phyloP scores from a whole-genome alignment of 2,797 vertebrate genomes.

The Chrosomus eos region DNA sequence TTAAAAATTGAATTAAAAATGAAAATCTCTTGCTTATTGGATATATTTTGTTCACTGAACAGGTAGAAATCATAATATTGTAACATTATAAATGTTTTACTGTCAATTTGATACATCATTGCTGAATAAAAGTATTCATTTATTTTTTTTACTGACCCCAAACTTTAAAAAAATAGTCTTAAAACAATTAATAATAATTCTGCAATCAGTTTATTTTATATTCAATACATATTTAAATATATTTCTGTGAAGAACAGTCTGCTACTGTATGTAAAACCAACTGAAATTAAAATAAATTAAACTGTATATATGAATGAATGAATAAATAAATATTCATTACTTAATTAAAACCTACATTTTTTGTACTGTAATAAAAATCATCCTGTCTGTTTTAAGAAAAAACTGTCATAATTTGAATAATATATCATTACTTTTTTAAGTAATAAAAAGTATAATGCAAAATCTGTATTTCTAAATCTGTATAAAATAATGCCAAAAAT shows the following conservation, averaged over 20 bases:
- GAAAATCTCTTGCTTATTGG: neutral
- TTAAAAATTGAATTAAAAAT: neutral
- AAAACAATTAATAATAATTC: neutral
- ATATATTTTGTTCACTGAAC: no score
- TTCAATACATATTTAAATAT: no score
- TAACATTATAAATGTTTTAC: neutral
- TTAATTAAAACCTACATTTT: no score
- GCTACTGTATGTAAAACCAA: no score
- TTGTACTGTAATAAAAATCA: neutral
- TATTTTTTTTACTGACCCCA: neutral
- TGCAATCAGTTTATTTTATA: neutral
- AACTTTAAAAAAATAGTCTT: neutral
- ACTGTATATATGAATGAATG: neutral
- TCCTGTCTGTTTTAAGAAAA: neutral
- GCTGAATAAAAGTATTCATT: neutral
- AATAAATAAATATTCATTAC: neutral
- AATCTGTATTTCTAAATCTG: no score
- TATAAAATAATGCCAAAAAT: no score
- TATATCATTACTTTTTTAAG: no score
- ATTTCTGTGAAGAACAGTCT: neutral
- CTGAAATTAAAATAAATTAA: no score
- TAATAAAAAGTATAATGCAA: no score
- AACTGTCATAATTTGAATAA: no score
- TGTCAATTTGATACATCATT: neutral
- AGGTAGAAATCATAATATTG: neutral